A percentile compares a stretch with the other conserved stretches of the same genome.
phyloP scores from a whole-genome alignment of 2,888 invertebrate genomes.

The Dryobota labecula region DNA sequence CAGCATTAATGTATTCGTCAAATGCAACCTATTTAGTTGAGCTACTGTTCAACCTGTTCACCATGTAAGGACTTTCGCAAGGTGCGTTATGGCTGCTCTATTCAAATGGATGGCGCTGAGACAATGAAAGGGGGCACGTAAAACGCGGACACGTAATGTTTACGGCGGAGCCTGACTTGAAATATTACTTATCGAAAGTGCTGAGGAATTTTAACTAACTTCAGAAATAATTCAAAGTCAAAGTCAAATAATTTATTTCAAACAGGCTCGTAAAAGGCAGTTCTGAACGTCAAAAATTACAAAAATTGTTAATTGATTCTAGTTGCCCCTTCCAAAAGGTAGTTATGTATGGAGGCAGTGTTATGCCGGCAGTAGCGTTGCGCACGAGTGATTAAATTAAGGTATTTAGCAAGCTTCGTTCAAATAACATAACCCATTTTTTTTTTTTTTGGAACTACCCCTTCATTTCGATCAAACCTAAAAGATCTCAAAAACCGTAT shows the following conservation, averaged over 20 bases:
- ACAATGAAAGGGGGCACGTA: slow-evolving; percentile 32
- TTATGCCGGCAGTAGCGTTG: background rate
- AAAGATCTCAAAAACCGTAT: background rate
- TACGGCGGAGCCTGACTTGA: background rate
- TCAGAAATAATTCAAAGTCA: background rate
- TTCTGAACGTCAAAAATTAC: too few species aligned
- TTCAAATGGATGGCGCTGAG: slow-evolving; percentile 36
- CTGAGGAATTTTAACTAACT: slow-evolving; percentile 11
- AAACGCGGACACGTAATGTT: slow-evolving; percentile 38
- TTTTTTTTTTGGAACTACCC: background rate
- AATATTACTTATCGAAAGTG: slow-evolving; percentile 10
- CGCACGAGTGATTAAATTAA: background rate
- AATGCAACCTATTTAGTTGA: background rate
- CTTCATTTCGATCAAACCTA: background rate
- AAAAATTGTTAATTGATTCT: too few species aligned
- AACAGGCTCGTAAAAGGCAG: too few species aligned
- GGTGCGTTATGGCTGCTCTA: slow-evolving; percentile 20
- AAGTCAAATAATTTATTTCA: too few species aligned
- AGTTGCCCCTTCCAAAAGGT: too few species aligned
- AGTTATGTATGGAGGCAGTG: too few species aligned
- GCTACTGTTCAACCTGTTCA: slow-evolving; percentile 1
- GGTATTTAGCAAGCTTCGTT: background rate
- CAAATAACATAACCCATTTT: background rate
- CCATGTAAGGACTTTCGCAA: background rate
- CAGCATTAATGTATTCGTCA: background rate